phyloP scores from a whole-genome alignment of 2,888 invertebrate genomes.

The Hesperia comma region DNA sequence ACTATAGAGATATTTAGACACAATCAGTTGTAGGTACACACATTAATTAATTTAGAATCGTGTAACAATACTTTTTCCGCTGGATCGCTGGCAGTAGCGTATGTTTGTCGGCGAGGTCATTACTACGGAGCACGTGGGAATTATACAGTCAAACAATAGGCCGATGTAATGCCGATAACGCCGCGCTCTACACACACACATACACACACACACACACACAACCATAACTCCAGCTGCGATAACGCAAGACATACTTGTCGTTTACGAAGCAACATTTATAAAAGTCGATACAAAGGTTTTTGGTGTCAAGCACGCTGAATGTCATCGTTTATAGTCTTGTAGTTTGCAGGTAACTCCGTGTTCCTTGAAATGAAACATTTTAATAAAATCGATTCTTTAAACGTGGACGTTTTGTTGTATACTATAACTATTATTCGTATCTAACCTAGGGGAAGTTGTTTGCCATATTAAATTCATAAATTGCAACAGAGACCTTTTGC shows the following conservation, averaged over 20 bases:
- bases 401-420: too few species aligned
- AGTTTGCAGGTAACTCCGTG: neutral
- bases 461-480: too few species aligned
- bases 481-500: too few species aligned
- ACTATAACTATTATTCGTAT: too few species aligned
- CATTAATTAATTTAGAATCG: conserved; percentile 28
- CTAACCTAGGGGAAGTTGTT: too few species aligned
- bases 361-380: neutral
- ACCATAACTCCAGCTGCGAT: neutral
- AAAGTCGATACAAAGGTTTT: neutral
- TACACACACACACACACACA: neutral
- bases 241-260: conserved; percentile 3
- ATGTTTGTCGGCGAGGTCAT: conserved; percentile 56
- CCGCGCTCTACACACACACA: conserved; percentile 17
- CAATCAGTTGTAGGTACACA: neutral
- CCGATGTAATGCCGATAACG: conserved; percentile 42
- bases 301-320: neutral
- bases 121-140: conserved; percentile 72
- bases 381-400: too few species aligned
- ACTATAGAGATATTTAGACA: neutral
- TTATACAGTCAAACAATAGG: conserved; percentile 59
- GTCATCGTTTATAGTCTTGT: neutral
- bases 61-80: conserved; percentile 36
- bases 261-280: conserved; percentile 5
- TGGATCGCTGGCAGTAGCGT: conserved; percentile 32